phyloP scores from a whole-genome alignment of 1,140 invertebrate species.

The Brachionus manjavacas region DNA sequence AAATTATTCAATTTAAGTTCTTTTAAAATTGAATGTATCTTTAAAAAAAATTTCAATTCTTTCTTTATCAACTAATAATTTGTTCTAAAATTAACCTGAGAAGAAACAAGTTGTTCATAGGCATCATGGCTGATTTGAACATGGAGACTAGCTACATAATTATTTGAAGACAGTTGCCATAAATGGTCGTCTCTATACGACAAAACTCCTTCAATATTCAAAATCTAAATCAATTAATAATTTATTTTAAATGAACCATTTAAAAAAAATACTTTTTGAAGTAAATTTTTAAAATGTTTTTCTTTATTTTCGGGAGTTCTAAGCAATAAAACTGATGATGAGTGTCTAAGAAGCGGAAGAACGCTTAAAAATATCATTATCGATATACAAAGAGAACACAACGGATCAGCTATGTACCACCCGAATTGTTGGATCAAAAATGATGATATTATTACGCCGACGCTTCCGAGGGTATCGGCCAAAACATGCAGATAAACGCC shows the following conservation, averaged over 20 bases:
- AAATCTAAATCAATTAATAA: constrained; percentile 50
- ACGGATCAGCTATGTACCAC: constrained; percentile 63
- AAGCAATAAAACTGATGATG: constrained; percentile 10
- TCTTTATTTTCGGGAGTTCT: constrained; percentile 11
- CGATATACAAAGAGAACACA: constrained; percentile 66
- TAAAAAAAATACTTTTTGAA: constrained; percentile 15
- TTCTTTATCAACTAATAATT: not conserved
- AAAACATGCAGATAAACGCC: constrained; percentile 65
- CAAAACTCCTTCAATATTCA: constrained; percentile 56
- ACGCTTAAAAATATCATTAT: constrained; percentile 40
- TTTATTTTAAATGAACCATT: constrained; percentile 31
- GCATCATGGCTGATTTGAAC: constrained; percentile 55
- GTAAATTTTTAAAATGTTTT: not conserved
- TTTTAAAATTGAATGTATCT: constrained; percentile 52
- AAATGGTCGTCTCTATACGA: constrained; percentile 58
- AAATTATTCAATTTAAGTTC: constrained; percentile 53
- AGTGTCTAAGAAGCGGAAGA: constrained; percentile 30
- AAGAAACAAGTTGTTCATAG: constrained; percentile 56
- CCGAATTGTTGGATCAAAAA: constrained; percentile 64
- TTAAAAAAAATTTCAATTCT: not conserved
- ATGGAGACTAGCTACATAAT: constrained; percentile 56
- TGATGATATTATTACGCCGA: constrained; percentile 64
- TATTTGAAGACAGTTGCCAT: constrained; percentile 57
- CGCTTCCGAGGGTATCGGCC: constrained; percentile 64
- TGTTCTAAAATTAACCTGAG: constrained; percentile 46